Base-by-base conservation (phyloP, 53 echinoderm and acorn worm genomes). In the Patiria pectinifera region DNA sequence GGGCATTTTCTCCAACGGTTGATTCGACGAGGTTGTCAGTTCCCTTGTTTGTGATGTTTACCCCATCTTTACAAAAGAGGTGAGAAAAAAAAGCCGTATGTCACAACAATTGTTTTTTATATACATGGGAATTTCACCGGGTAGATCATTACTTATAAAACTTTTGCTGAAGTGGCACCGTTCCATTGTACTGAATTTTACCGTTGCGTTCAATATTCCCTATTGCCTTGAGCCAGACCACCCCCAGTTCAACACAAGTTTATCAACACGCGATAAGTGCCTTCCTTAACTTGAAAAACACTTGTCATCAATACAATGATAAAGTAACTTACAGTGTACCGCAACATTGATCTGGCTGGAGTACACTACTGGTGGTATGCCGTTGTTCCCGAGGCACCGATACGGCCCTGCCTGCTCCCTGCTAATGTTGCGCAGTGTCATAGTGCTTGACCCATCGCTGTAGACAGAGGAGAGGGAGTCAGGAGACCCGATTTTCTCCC, bases 301-400 rank as follows among this genome's bases (percentile, higher is more conserved):
- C 35, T 35, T 35, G 35, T 35, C 35, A 35, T 35, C 35, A 35
- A 35, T 35, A 35, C 35, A 35, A 35, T 35, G 53, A 6, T 53
- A 6, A 66, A 66, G 3, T 3, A 48, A 19, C 82, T 82, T 82
- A 82, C 82, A 82, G 23, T 82, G 59, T 16, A 82, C 58, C 0
- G 82, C 82, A 19, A 82, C n/a, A 53, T 48, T 18, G 10, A 82
- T 58, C 11, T 49, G 82, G 49, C 6, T 58, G 15, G 82, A 82
- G 23, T 58, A 59, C 21, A 48, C 58, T 15, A 82, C 53, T 11
- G 72, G 71, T 72, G 86, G 86, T 71, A 86, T 47, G 11, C 66
- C 86, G 49, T 86, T 86, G 48, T 86, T 86, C 19, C 71, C 86
- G 10, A 18, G 21, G 72, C 86, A 86, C 49, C 74, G 70, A 47